phyloP scores from a whole-genome alignment of 2,797 vertebrate species.

The Diglossa cyanea region DNA sequence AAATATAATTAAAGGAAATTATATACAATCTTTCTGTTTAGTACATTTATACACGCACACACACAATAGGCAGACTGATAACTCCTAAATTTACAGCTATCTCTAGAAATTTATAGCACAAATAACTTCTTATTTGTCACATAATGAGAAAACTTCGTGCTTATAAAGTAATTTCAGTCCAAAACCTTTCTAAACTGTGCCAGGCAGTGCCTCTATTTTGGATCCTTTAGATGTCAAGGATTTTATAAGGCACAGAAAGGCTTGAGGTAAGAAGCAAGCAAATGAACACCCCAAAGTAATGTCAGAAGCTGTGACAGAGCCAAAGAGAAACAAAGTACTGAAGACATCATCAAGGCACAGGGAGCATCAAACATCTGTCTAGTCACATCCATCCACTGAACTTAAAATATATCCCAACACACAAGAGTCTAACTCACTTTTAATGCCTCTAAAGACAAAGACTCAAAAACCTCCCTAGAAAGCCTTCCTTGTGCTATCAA shows the following conservation, averaged over 20 bases:
- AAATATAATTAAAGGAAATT: constrained; percentile 65
- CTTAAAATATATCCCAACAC: neutral
- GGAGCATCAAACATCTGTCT: neutral
- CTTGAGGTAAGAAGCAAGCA: neutral
- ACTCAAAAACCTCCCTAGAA: neutral
- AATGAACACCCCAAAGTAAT: neutral
- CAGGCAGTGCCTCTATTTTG: neutral
- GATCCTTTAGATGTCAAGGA: neutral
- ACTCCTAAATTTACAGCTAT: constrained; percentile 11
- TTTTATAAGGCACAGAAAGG: neutral
- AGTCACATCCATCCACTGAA: neutral
- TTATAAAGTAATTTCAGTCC: neutral
- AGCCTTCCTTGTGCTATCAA: neutral
- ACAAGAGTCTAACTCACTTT: neutral
- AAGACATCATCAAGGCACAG: neutral
- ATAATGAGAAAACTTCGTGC: constrained; percentile 23
- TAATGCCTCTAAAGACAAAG: neutral
- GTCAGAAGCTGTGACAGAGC: neutral
- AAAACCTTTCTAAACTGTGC: neutral
- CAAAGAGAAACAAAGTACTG: neutral
- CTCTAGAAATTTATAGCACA: constrained; percentile 1
- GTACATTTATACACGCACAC: constrained; percentile 8
- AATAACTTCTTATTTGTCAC: constrained; percentile 3
- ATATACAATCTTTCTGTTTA: constrained; percentile 49
- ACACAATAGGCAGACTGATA: constrained; percentile 27